A percentile compares a stretch with the other conserved stretches of the same genome.
Conservation (phyloP, 2,113 vertebrate genomes). For the Crotophaga sulcirostris region DNA sequence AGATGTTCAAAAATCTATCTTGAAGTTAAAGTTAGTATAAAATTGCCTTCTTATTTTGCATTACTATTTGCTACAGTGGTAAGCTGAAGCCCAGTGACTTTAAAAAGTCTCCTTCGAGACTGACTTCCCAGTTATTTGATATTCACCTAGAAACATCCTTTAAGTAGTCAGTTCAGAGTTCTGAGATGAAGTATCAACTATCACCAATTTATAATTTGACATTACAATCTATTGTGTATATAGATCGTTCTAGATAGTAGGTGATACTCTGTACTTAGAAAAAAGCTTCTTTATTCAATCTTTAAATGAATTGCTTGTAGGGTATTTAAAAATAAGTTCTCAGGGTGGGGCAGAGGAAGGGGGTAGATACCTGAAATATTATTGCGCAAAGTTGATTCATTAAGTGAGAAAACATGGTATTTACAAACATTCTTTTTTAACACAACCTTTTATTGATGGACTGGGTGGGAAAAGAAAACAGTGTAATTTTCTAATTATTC, state of each 20-base stretch:
- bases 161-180: background rate
- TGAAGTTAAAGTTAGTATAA: background rate
- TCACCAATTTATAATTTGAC: background rate
- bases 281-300: background rate
- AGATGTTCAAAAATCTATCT: background rate
- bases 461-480: background rate
- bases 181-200: background rate
- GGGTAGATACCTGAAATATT: background rate
- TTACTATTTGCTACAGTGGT: background rate
- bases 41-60: background rate
- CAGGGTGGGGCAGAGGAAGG: rapidly evolving
- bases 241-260: background rate
- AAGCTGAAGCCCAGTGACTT: background rate
- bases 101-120: background rate
- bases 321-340: background rate
- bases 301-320: background rate
- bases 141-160: background rate
- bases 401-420: background rate
- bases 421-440: background rate
- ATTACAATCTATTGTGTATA: background rate
- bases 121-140: background rate
- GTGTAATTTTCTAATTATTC: background rate
- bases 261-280: background rate
- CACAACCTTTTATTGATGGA: background rate
- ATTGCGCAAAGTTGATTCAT: background rate